A percentile compares a stretch with the other conserved stretches of the same genome.
Evolutionary conservation across 2,113 vertebrate genomes (phyloP).

Genomic region (Calyptommatus sinebrachiatus): DNA sequence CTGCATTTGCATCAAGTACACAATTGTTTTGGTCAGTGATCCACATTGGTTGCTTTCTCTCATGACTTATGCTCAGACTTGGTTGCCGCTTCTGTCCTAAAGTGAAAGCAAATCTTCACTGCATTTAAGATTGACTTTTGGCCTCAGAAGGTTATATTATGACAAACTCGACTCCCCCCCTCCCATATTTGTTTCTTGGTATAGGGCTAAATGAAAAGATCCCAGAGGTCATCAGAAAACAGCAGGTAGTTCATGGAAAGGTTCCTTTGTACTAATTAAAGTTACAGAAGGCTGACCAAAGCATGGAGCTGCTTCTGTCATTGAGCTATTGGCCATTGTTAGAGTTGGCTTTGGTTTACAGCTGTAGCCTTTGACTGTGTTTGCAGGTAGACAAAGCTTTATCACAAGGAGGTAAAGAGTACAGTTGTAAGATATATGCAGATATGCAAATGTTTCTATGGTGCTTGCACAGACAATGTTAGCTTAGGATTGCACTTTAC

Average conservation of each 20-base stretch:
- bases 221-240: slow-evolving; percentile 99
- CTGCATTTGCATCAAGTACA: slow-evolving; percentile 96
- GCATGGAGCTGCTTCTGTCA: slow-evolving; percentile 93
- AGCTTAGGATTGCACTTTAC: slow-evolving; percentile 88
- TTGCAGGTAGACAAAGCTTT: slow-evolving; percentile 99
- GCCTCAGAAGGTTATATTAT: slow-evolving; percentile 88
- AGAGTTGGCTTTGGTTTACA: slow-evolving; percentile 99
- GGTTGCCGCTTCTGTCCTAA: slow-evolving; percentile 80
- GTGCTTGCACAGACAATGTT: slow-evolving; percentile 91
- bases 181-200: slow-evolving; percentile 85
- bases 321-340: slow-evolving; percentile 99
- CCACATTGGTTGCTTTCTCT: slow-evolving; percentile 92
- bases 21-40: slow-evolving; percentile 96
- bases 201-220: slow-evolving; percentile 95
- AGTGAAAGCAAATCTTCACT: slow-evolving; percentile 82
- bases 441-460: slow-evolving; percentile 94
- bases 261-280: slow-evolving; percentile 98
- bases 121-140: slow-evolving; percentile 81
- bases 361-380: slow-evolving; percentile 99
- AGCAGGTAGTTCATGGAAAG: slow-evolving; percentile 97
- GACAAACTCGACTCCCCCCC: slow-evolving; percentile 74
- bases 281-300: slow-evolving; percentile 96
- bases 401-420: slow-evolving; percentile 97
- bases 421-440: slow-evolving; percentile 91
- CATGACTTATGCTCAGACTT: slow-evolving; percentile 79